A percentile compares a stretch with the other conserved stretches of the same genome.
Conservation (phyloP, 2,888 invertebrate species). For the Dryomyza anilis region DNA sequence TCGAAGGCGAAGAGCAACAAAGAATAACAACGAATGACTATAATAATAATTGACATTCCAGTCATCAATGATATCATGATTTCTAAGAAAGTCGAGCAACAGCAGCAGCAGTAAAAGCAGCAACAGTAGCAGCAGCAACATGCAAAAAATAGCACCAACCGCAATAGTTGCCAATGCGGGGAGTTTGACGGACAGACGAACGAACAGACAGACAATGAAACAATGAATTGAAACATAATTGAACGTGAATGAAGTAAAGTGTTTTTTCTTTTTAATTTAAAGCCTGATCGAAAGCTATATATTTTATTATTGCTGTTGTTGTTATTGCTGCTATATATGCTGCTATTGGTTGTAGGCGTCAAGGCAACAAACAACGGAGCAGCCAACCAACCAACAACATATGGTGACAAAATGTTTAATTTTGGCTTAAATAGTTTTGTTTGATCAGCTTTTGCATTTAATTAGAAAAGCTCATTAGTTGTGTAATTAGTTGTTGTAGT, state of each 20-base stretch:
- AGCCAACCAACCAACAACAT: no score
- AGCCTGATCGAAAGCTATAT: neutral
- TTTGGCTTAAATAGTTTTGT: slow-evolving; percentile 24
- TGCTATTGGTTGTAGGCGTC: slow-evolving; percentile 25
- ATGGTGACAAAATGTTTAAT: slow-evolving; percentile 28
- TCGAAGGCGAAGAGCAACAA: neutral
- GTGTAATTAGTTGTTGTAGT: slow-evolving; percentile 4
- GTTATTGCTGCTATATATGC: neutral
- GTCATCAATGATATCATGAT: slow-evolving; percentile 36
- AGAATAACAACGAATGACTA: neutral
- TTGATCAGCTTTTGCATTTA: slow-evolving; percentile 8
- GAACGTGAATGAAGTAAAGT: neutral
- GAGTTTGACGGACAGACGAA: neutral
- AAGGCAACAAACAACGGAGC: slow-evolving; percentile 21
- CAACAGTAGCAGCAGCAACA: neutral
- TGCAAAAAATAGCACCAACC: neutral
- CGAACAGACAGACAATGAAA: neutral
- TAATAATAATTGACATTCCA: slow-evolving; percentile 17
- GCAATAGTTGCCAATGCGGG: neutral
- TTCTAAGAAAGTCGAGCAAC: slow-evolving; percentile 37
- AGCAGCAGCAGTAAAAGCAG: neutral
- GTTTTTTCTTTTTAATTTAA: no score
- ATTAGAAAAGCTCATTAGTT: slow-evolving; percentile 6
- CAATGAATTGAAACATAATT: neutral
- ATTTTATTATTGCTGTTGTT: slow-evolving; percentile 20